phyloP scores from a whole-genome alignment of 2,797 vertebrate genomes.

The Onychomys torridus region DNA sequence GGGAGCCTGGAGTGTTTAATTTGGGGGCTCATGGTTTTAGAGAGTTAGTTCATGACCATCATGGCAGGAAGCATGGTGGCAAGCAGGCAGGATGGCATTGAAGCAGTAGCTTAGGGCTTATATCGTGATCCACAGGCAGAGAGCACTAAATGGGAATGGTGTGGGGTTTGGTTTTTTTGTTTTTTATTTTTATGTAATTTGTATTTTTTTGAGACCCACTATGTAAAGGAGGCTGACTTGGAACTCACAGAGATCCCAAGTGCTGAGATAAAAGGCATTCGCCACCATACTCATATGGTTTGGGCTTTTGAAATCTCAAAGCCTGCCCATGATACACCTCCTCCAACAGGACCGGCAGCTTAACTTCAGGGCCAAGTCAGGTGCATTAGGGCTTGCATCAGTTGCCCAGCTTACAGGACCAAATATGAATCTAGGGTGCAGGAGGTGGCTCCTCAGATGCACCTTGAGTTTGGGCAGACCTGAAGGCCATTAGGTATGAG shows the following conservation, averaged over 20 bases:
- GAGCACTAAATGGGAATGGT: not conserved
- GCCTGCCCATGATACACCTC: not conserved
- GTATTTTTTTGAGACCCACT: not conserved
- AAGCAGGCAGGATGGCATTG: not conserved
- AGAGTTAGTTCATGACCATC: not conserved
- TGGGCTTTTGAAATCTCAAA: not conserved
- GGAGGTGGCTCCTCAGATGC: not conserved
- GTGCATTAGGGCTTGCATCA: accelerated
- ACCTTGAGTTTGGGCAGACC: not conserved
- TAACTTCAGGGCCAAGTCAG: not conserved
- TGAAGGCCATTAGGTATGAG: accelerated
- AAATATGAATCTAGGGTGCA: accelerated
- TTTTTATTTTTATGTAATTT: not conserved
- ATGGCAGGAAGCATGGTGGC: not conserved
- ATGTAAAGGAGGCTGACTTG: not conserved
- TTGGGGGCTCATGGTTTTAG: not conserved
- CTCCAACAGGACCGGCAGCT: not conserved
- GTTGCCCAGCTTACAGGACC: not conserved
- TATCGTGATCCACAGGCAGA: not conserved
- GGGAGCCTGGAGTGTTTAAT: not conserved
- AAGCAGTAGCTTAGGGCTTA: not conserved
- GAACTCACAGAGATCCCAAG: not conserved
- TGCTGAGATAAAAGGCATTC: not conserved
- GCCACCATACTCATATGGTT: not conserved
- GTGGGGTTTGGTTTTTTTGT: not conserved